phyloP scores from a whole-genome alignment of 2,113 vertebrate genomes.

The Bathybates hornii region DNA sequence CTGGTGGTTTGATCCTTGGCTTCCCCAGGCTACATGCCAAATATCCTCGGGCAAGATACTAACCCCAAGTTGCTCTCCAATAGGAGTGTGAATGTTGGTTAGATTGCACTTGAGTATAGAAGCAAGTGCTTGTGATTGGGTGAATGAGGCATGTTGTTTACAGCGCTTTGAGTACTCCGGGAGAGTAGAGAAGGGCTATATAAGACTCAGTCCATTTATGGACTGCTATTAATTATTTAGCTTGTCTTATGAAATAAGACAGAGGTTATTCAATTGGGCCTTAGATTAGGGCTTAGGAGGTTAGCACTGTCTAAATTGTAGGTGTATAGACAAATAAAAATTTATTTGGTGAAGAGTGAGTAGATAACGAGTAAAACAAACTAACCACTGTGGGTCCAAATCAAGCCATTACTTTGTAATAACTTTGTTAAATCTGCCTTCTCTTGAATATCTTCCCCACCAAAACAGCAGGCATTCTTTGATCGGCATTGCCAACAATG shows the following conservation, averaged over 20 bases:
- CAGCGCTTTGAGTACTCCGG: accelerated
- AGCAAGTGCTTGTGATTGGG: background rate
- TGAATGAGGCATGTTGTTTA: background rate
- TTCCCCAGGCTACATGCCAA: background rate
- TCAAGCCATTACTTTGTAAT: background rate
- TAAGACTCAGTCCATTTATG: background rate
- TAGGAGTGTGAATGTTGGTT: background rate
- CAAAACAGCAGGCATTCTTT: constrained; percentile 64
- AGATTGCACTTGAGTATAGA: background rate
- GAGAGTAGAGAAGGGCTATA: background rate
- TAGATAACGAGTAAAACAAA: background rate
- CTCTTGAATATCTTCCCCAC: constrained; percentile 25
- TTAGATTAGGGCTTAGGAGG: background rate
- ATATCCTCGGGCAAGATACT: background rate
- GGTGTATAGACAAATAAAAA: background rate
- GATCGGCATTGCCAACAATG: background rate
- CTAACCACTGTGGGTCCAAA: background rate
- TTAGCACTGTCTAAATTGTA: background rate
- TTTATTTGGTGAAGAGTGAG: background rate
- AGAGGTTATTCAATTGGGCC: background rate
- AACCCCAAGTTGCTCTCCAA: background rate
- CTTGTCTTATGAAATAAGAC: background rate
- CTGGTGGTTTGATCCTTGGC: background rate
- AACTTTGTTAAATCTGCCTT: background rate
- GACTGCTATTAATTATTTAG: background rate